Base-by-base conservation (phyloP, 2,888 invertebrate species). In the Amphipoea lucens region DNA sequence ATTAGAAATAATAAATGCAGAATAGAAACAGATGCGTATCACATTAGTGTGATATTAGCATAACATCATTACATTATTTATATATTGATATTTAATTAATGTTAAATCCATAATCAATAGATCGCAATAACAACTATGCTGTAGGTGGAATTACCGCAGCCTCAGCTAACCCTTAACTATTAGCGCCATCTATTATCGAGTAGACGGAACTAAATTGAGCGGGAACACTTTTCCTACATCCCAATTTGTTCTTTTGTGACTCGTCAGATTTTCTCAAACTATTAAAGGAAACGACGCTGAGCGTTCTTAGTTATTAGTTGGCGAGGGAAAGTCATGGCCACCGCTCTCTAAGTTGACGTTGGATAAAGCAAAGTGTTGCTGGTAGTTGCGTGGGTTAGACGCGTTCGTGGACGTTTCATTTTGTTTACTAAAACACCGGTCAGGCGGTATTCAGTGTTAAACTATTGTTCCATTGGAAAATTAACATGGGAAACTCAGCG, bases 241-340 rank as follows among this genome's bases (percentile, higher is more conserved):
- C 84, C 63, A 40, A 66, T 20, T 81, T 89, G 86, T 85, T 79
- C 79, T 67, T 14, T 0, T 14, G 74, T 2, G 68, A 54, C 48
- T 72, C 20, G 1, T n/a, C 63, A 69, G 74, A 65, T 86, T 89
- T 84, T 80, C 71, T 80, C 68, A 60, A 78, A 87, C 78, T 90
- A 89, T 85, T 83, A 84, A 69, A 92, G 94, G 92, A 94, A 93
- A 91, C 92, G 90, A 91, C 90, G 86, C 86, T 76, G 87, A 42
- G 85, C 70, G 57, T 84, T 86, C 76, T 79, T 78, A 86, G 87
- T 79, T 84, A 72, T 42, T 72, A 84, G 87, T 82, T 82, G 90
- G 88, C 81, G 90, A 94, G 94, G 95, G 95, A 95, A 96, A 95
- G 96, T 96, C 96, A 96, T 88, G 96, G 96, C 90, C 96, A 91